Evolutionary conservation across 92 coral and sea anemone species (phyloP), one percentile per base, ranked within the genome.

Genomic region (Galaxea fascicularis): DNA sequence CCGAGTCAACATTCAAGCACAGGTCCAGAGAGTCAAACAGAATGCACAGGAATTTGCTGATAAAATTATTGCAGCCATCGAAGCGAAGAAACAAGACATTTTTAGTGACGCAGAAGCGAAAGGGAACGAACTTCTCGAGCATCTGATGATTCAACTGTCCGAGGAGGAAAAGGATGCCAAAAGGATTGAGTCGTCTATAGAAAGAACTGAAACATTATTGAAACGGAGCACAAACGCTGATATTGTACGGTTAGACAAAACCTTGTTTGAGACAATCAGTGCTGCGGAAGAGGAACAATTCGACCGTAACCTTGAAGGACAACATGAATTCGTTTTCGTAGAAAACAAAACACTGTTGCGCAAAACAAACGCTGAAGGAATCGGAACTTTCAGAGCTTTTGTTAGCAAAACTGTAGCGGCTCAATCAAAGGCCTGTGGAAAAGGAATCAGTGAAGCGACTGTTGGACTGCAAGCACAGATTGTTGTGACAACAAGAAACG

Each of bases 381-480:
- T 77, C 30, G 82, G 71, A 1, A 39, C 17, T n/a, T n/a, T n/a
- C n/a, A n/a, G n/a, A n/a, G n/a, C n/a, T 58, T n/a, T 77, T 15
- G 0, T 29, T 16, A 18, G 18, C 35, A 20, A 77, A 22, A 35
- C 31, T 0, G 15, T 1, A 21, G 35, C 31, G 39, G 20, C 0
- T 1, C 62, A 58, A 14, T 77, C 71, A 20, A 77, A 3, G 17
- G 71, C 68, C 20, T 54, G 31, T 2, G 82, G 82, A 24, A 59
- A 77, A 77, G 82, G 70, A 77, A 53, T 59, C 71, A 22, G 45
- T 24, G 47, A 66, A 66, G 53, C n/a, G 25, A 65, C 82, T 10
- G 71, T 63, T 56, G 82, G 82, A 58, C 52, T 77, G 0, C 26
- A 77, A 63, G 71, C 68, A 24, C 20, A 77, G 70, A 24, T 77